Conservation (phyloP, 2,888 invertebrate species). For the Drosophila hamatofila region DNA sequence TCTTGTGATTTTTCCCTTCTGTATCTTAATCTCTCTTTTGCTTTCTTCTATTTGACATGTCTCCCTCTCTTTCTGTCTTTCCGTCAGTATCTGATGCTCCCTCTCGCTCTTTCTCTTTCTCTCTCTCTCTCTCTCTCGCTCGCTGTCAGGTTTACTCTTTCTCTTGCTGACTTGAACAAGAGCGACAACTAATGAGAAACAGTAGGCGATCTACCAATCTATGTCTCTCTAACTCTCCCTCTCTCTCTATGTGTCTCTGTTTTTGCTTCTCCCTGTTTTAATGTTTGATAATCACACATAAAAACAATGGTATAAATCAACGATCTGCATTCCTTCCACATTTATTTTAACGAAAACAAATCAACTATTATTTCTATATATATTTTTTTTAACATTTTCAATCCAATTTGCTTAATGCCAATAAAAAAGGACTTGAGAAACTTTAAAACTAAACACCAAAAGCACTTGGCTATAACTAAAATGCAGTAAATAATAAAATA, state of each 20-base stretch:
- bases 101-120: neutral
- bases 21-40: neutral
- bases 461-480: neutral
- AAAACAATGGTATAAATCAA: neutral
- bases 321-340: neutral
- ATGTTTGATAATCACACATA: neutral
- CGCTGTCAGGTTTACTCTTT: too few relatives aligned
- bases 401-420: neutral
- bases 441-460: neutral
- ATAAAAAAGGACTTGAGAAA: conserved; percentile 9
- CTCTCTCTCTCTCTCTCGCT: too few relatives aligned
- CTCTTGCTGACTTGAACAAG: neutral
- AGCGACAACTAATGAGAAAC: too few relatives aligned
- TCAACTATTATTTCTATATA: too few relatives aligned
- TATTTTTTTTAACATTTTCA: neutral
- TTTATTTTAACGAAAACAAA: too few relatives aligned
- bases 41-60: neutral
- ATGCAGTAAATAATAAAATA: conserved; percentile 12
- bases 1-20: too few relatives aligned
- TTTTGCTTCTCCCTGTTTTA: too few relatives aligned
- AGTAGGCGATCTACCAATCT: too few relatives aligned
- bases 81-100: neutral
- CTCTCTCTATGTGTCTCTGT: neutral
- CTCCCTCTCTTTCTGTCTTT: neutral
- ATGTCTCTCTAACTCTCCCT: too few relatives aligned